Evolutionary conservation across 2,888 invertebrate species (phyloP), one percentile per base, ranked within the genome.

Genomic region (Trachelus stipa): DNA sequence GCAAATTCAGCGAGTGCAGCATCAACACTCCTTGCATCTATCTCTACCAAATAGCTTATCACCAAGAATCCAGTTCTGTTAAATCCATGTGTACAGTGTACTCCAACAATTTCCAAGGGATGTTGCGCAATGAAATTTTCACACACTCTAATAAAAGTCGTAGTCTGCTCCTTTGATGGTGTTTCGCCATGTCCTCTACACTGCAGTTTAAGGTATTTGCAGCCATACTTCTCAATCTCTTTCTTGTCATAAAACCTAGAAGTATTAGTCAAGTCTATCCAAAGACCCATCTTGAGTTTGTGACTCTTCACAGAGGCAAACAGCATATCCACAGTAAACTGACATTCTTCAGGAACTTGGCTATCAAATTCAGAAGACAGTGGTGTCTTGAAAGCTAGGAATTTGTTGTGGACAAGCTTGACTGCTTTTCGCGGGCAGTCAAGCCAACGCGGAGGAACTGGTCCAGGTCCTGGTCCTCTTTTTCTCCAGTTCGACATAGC

Each of bases 51-150:
- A 91, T 97, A 99, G 0, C 98, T 96, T 35, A 96, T 95, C 76
- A 99, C 96, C 11, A 99, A 93, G 89, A 99, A 99, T 0, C 99
- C 99, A 11, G 99, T 99, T 85, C 99, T 93, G 91, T 99, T 99
- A 91, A 99, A 99, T 0, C 99, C 99, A 92, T 99, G 99, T 0
- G 99, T 99, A 89, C 98, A 99, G 90, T 98, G 98, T 11, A 99
- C 95, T 40, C 94, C 96, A 91, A 92, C 87, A 78, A 92, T 89
- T 87, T 97, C 95, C 79, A 96, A 90, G 0, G 98, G 98, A 87
- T 97, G 94, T 82, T 96, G 94, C 33, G 93, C 92, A 40, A 97
- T 95, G 88, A 97, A 99, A 81, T 94, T 94, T 77, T 94, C 94
- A 78, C 98, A 97, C 73, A 97, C 90, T 81, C 95, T 92, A 79